Conservation (phyloP, 2,888 invertebrate genomes). For the Falcaria lacertinaria region DNA sequence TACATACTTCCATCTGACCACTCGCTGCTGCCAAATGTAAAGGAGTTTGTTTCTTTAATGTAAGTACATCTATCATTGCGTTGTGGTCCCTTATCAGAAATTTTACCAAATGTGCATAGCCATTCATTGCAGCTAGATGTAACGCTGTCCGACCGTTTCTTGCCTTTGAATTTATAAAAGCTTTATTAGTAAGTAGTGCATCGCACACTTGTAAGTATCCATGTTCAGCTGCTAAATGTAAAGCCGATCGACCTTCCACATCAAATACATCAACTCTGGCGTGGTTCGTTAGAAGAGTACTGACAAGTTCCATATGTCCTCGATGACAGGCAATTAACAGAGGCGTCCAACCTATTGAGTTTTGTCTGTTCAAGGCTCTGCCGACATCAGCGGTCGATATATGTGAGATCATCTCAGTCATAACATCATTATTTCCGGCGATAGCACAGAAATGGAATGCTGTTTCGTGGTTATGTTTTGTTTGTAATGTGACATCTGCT, state of each 20-base stretch:
- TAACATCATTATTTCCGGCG: constrained; percentile 96
- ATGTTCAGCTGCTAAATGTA: constrained; percentile 96
- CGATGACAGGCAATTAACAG: constrained; percentile 96
- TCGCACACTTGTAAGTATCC: constrained; percentile 95
- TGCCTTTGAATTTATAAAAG: constrained; percentile 99
- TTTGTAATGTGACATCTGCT: constrained; percentile 92
- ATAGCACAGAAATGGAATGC: constrained; percentile 97
- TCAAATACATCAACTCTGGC: constrained; percentile 99
- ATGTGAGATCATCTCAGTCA: constrained; percentile 95
- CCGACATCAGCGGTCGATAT: constrained; percentile 95
- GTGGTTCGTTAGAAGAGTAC: constrained; percentile 93
- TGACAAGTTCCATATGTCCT: constrained; percentile 97
- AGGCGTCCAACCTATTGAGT: constrained; percentile 97
- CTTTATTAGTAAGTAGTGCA: constrained; percentile 94
- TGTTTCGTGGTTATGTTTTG: constrained; percentile 93
- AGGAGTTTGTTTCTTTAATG: constrained; percentile 97
- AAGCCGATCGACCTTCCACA: constrained; percentile 95
- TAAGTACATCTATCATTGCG: constrained; percentile 96
- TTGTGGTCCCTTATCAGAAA: constrained; percentile 97
- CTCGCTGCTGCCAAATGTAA: constrained; percentile 97
- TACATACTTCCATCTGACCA: constrained; percentile 97
- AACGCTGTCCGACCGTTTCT: constrained; percentile 97
- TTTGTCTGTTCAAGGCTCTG: constrained; percentile 95
- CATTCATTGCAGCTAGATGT: constrained; percentile 98
- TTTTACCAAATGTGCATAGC: constrained; percentile 93